These are phyloP conservation scores for Anodontia alba DNA, from an alignment of 2,888 invertebrate genomes.

Conservation along the genomic window DNA sequence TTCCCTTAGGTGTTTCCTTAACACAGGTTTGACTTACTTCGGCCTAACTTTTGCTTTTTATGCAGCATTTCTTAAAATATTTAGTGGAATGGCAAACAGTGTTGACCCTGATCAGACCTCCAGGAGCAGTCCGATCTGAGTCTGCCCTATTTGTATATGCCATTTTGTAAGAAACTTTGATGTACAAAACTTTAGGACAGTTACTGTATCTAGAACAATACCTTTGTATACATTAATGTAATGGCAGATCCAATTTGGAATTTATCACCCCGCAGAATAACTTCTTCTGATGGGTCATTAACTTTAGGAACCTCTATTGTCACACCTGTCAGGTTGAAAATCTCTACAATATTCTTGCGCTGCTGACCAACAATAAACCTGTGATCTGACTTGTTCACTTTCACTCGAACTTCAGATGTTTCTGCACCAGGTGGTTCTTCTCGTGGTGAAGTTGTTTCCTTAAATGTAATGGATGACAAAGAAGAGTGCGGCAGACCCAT, in stretches of 20 bases:
- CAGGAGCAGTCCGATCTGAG: neutral
- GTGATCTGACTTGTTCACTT: conserved; percentile 44
- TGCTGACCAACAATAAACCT: conserved; percentile 46
- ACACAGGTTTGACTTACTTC: too few relatives aligned
- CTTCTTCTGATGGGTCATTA: conserved; percentile 36
- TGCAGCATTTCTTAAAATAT: too few relatives aligned
- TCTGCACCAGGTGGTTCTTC: conserved; percentile 11
- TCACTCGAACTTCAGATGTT: conserved; percentile 12
- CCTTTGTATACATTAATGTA: conserved; percentile 50
- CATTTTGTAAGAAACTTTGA: neutral
- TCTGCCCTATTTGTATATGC: neutral
- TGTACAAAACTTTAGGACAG: neutral
- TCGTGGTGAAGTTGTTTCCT: too few relatives aligned
- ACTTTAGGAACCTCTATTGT: conserved; percentile 41
- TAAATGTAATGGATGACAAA: too few relatives aligned
- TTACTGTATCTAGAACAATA: neutral
- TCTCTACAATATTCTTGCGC: conserved; percentile 40
- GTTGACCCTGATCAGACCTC: neutral
- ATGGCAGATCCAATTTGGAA: conserved; percentile 49
- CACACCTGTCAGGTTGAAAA: conserved; percentile 42
- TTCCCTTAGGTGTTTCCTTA: too few relatives aligned
- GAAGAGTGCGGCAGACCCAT: too few relatives aligned
- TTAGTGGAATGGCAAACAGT: too few relatives aligned
- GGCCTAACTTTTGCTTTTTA: too few relatives aligned
- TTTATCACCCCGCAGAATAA: conserved; percentile 42